Evolutionary conservation across 2,888 invertebrate species (phyloP), one percentile per base, ranked within the genome.

Genomic region (Halictus ligatus): DNA sequence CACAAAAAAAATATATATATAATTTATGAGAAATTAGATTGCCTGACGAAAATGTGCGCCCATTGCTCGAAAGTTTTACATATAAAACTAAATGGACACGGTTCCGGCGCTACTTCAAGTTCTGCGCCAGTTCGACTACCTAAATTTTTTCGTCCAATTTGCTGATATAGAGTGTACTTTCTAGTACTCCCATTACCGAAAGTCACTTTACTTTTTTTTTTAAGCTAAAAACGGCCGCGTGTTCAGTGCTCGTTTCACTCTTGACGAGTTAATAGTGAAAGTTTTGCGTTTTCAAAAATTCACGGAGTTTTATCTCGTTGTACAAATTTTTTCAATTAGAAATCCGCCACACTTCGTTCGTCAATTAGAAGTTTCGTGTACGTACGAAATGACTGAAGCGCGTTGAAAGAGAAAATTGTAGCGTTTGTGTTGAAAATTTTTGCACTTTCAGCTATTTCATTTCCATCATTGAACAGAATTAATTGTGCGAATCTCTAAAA

Each of bases 171-270:
- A 67, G 35, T 67, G 35, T 67, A 67, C 67, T 35, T 35, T 67
- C 35, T 67, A 67, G 67, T 67, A 67, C 35, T 67, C 35, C 67
- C 67, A 67, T 67, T 67, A 67, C 67, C 35, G 35, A 67, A 67
- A 67, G 67, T 67, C 67, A 67, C 35, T 67, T 67, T 67, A 67
- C 15, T 5, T 64, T 18, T n/a, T 67, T 67, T 67, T 29, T 29
- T 18, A 40, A 21, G 18, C 35, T 29, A 15, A 64, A 64, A 29
- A 64, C 64, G 64, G 1, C 35, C 10, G 67, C 35, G 35, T 21
- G 35, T 67, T 40, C 67, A 67, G 21, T 67, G 18, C 21, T 18
- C 35, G 35, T 67, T 35, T 18, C 15, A n/a, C 64, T 64, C 64
- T 64, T 64, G 64, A 64, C 64, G 64, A 64, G 64, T 25, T 25